These are phyloP conservation scores for Oxyura jamaicensis DNA, from an alignment of 2,113 vertebrate species.

Conservation along the genomic window DNA sequence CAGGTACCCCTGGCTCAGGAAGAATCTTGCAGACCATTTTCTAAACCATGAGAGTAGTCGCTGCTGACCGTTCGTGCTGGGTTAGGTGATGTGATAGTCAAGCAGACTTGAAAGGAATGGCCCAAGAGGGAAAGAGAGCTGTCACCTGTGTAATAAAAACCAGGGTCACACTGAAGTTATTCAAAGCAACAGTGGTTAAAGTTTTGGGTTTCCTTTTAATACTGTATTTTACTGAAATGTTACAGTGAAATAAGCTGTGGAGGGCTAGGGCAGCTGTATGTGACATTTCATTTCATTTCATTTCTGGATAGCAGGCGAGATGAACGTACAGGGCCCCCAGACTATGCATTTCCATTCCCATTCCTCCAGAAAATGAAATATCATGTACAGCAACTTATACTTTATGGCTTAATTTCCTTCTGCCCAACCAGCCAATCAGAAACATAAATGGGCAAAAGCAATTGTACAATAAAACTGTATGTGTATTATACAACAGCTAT, in stretches of 20 bases:
- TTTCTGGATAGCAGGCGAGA: conserved; percentile 32
- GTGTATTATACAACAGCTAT: conserved; percentile 34
- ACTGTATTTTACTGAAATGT: not conserved
- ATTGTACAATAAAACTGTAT: not conserved
- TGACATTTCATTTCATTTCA: conserved; percentile 61
- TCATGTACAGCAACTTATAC: conserved; percentile 36
- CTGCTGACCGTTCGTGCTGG: not conserved
- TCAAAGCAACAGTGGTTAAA: not conserved
- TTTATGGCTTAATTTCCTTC: conserved; percentile 71
- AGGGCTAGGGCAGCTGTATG: not conserved
- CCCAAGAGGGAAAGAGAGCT: not conserved
- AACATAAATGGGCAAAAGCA: conserved; percentile 53
- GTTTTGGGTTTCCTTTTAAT: conserved; percentile 13
- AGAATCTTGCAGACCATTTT: not conserved
- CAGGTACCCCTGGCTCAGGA: not conserved
- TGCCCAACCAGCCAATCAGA: conserved; percentile 40
- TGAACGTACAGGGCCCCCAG: not conserved
- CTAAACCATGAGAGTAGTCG: not conserved
- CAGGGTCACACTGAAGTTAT: not conserved
- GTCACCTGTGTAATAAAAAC: not conserved
- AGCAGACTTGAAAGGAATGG: not conserved
- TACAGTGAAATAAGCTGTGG: conserved; percentile 4
- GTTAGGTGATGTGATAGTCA: not conserved
- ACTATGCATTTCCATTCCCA: not conserved
- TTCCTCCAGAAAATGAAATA: conserved; percentile 64